Evolutionary conservation across 2,888 invertebrate genomes (phyloP).

Genomic region (Pharmacophagus antenor): DNA sequence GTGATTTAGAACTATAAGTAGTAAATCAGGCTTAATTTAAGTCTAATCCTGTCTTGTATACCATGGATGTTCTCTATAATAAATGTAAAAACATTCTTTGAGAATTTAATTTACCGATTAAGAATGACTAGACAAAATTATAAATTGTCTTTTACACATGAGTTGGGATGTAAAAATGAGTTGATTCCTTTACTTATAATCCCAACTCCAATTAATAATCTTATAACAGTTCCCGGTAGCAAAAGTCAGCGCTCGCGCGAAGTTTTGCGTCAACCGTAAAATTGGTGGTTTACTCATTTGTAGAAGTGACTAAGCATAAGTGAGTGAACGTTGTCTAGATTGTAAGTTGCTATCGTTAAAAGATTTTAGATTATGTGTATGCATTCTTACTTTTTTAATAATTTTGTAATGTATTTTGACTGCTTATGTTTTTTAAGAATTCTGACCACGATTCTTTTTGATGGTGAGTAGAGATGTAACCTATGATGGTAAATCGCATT

Average conservation of each 20-base stretch:
- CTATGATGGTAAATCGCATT: no score
- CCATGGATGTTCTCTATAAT: no score
- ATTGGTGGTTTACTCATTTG: constrained; percentile 26
- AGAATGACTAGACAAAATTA: background rate
- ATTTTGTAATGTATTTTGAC: no score
- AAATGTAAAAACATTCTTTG: no score
- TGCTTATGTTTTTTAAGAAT: no score
- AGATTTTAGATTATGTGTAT: background rate
- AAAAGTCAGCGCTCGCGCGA: constrained; percentile 19
- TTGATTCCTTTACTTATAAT: background rate
- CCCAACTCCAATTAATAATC: background rate
- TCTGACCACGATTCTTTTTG: no score
- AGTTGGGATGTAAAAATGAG: background rate
- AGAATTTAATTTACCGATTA: background rate
- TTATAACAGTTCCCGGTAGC: constrained; percentile 21
- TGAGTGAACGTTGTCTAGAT: constrained; percentile 11
- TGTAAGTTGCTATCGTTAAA: constrained; percentile 8
- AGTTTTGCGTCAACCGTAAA: constrained; percentile 28
- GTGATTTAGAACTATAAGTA: no score
- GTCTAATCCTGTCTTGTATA: no score
- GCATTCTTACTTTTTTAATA: background rate
- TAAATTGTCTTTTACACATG: background rate
- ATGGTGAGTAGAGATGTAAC: no score
- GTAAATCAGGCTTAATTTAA: no score
- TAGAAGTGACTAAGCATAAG: constrained; percentile 23